Evolutionary conservation across 2,113 vertebrate genomes (phyloP).

Genomic region (Microtus richardsoni): DNA sequence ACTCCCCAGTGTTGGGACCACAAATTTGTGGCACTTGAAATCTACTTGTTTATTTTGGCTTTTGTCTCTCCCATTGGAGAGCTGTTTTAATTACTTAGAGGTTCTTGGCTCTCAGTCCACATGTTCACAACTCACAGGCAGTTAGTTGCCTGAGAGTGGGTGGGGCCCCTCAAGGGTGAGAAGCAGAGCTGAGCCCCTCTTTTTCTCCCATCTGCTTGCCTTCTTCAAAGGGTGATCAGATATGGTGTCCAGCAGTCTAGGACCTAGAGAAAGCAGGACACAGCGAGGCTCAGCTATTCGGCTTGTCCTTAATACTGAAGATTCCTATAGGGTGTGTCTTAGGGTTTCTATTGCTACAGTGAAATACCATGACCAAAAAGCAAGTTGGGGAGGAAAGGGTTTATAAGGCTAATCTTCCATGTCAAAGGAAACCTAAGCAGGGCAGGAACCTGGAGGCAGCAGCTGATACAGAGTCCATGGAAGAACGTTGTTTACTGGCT

Average conservation of each 20-base stretch:
- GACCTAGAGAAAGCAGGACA: background rate
- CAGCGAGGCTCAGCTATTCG: background rate
- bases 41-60: slow-evolving; percentile 31
- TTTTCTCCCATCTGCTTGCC: background rate
- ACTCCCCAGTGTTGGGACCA: background rate
- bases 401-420: background rate
- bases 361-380: background rate
- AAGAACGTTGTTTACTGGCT: background rate
- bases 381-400: background rate
- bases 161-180: background rate
- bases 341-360: background rate
- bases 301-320: background rate
- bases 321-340: background rate
- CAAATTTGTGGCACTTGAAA: background rate
- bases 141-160: background rate
- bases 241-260: background rate
- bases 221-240: background rate
- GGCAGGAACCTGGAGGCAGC: background rate
- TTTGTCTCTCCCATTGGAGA: background rate
- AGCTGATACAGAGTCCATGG: background rate
- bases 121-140: background rate
- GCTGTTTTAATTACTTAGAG: background rate
- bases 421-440: background rate
- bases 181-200: background rate
- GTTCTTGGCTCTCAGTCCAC: background rate